Base-by-base conservation (phyloP, 2,888 invertebrate species). In the Rhagophthalmus giganteus region DNA sequence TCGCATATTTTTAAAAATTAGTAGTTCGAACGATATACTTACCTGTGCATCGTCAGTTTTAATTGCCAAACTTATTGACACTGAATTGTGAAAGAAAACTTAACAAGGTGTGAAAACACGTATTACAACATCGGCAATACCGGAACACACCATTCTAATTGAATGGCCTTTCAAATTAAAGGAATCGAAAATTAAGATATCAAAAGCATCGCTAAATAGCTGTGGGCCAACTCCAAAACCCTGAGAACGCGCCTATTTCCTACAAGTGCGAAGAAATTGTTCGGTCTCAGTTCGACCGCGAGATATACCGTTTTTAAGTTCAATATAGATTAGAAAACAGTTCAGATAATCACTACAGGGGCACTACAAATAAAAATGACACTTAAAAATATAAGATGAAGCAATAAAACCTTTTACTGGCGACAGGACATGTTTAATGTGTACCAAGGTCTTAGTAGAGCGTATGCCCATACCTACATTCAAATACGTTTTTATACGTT, bases 321-420 rank as follows among this genome's bases (percentile, higher is more conserved):
- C n/a, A n/a, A n/a, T n/a, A n/a, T n/a, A n/a, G n/a, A n/a, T n/a
- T n/a, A n/a, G n/a, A n/a, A n/a, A n/a, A n/a, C n/a, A n/a, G n/a
- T n/a, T n/a, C n/a, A n/a, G n/a, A n/a, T n/a, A n/a, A n/a, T n/a
- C n/a, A n/a, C n/a, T n/a, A n/a, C n/a, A 49, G 62, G 64, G 63
- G 58, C 55, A 45, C 49, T 46, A 9, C 45, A 6, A 13, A 55
- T 57, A 61, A 61, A 66, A 67, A 63, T 60, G 62, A 60, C 64
- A 63, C 59, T 65, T 63, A 67, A 66, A 69, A 68, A 64, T 62
- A 57, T 59, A 64, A 63, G 59, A 61, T 67, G 66, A 61, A 58
- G 66, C 62, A 68, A 68, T 67, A 67, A 64, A 64, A 64, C 68
- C 68, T 67, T 60, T 70, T 68, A 68, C 68, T 34, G 34, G 49